Evolutionary conservation across 92 coral and sea anemone species (phyloP), one percentile per base, ranked within the genome.

Genomic region (Plumapathes pennacea): DNA sequence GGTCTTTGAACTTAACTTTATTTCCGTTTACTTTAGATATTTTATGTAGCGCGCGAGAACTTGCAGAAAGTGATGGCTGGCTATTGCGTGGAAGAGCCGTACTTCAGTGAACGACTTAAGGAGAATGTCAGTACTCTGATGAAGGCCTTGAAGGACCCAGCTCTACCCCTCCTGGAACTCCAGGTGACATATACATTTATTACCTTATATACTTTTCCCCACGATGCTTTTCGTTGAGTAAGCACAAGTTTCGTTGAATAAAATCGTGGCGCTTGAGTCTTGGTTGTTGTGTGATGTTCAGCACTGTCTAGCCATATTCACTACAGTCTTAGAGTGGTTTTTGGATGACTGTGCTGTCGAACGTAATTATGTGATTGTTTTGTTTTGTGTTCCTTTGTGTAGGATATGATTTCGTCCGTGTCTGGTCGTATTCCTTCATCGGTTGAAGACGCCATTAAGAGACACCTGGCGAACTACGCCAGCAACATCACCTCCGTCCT

Each of bases 331-430:
- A n/a, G n/a, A n/a, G n/a, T n/a, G n/a, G n/a, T n/a, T n/a, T 46
- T 7, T 22, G 10, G 53, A 20, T 5, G 15, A n/a, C n/a, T n/a
- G n/a, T n/a, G n/a, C n/a, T n/a, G n/a, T n/a, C n/a, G n/a, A n/a
- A n/a, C n/a, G n/a, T n/a, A n/a, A n/a, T n/a, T n/a, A n/a, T n/a
- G n/a, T n/a, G n/a, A n/a, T n/a, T n/a, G n/a, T 34, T 34, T 34
- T 34, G 8, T 34, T 34, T 34, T 34, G 9, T 34, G 40, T 34
- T 8, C 40, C 9, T 34, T 8, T 34, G 9, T 8, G 8, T 55
- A 90, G 97, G 97, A 83, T 30, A 89, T 83, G 82, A 77, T 91
- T 45, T 78, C 97, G 3, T 88, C 97, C 37, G 85, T 91, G 15
- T 71, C 91, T 6, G 97, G 97, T 40, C 90, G 97, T 46, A 91